Base-by-base conservation (phyloP, 2,113 vertebrate genomes). In the Petrocephalus zakoni region DNA sequence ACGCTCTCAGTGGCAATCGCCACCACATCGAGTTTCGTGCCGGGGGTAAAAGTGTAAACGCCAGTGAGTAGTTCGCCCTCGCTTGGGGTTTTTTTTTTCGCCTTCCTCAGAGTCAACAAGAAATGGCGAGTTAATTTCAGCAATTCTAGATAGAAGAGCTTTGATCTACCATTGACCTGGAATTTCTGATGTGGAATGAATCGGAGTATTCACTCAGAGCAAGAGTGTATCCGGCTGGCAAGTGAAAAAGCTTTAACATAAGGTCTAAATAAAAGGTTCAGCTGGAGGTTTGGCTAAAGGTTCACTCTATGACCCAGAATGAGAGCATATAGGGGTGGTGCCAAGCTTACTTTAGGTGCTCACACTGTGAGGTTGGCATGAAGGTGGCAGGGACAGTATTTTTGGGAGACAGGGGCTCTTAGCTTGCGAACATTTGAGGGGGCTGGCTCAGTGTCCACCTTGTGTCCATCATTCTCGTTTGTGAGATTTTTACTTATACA, bases 1-100 rank as follows among this genome's bases (percentile, higher is more conserved):
- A 87, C 90, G 87, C 91, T 90, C 89, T 86, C 87, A 81, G 72
- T 29, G n/a, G 53, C 51, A 34, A 52, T 78, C 87, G 61, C 46
- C 49, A 81, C 25, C 51, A 49, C 68, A 42, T 88, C 68, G 42
- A 29, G 49, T 78, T 75, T 81, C 7, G 51, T 78, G 52, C 84
- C 13, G 17, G n/a, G n/a, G 52, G 25, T 34, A 42, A 56, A 83
- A n/a, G n/a, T 53, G 47, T 53, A n/a, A 85, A 53, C n/a, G 25
- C 49, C 47, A 85, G 83, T 11, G 83, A 85, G 83, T 15, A 53
- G 46, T 2, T 42, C 17, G 11, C 15, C 34, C 29, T 82, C 42
- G n/a, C 22, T 9, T 61, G 58, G 9, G n/a, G 17, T 82, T 85
- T 5, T 25, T 47, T 52, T 22, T 85, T 56, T 17, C 47, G 6